A percentile compares a stretch with the other conserved stretches of the same genome.
Conservation (phyloP, 1,140 invertebrate genomes). For the Spodoptera litura region DNA sequence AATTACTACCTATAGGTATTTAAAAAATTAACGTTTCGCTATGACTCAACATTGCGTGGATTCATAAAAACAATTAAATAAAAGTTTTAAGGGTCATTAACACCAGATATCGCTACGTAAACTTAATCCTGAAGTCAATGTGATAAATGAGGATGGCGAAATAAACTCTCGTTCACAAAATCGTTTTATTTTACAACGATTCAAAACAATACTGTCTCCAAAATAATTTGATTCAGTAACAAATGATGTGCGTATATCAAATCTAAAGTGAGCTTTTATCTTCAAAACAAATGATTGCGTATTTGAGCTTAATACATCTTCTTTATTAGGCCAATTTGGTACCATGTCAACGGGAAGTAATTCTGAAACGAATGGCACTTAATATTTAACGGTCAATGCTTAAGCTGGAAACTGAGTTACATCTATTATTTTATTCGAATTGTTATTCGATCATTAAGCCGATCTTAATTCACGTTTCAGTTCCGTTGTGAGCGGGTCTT, state of each 20-base stretch:
- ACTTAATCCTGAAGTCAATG: constrained; percentile 21
- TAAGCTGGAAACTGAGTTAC: neutral
- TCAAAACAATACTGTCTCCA: neutral
- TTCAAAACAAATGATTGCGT: neutral
- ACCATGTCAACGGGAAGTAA: constrained; percentile 12
- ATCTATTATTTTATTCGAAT: constrained; percentile 22
- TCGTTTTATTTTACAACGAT: neutral
- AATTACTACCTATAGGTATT: neutral
- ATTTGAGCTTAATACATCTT: constrained; percentile 6
- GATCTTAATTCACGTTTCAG: constrained; percentile 29
- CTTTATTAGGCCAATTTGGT: constrained; percentile 9
- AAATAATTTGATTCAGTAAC: constrained; percentile 5
- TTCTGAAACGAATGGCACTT: neutral
- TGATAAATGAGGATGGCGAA: constrained; percentile 21
- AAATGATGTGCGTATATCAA: constrained; percentile 18
- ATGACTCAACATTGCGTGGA: constrained; percentile 11
- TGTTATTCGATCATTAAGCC: constrained; percentile 20
- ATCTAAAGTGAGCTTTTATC: constrained; percentile 3
- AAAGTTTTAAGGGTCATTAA: constrained; percentile 12
- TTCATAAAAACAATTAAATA: constrained; percentile 19
- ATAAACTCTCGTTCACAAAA: neutral
- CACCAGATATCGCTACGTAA: neutral
- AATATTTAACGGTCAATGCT: neutral
- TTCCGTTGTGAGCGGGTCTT: constrained; percentile 42
- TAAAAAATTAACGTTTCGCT: neutral